Base-by-base conservation (phyloP, 2,113 vertebrate genomes). In the Gopherus evgoodei region DNA sequence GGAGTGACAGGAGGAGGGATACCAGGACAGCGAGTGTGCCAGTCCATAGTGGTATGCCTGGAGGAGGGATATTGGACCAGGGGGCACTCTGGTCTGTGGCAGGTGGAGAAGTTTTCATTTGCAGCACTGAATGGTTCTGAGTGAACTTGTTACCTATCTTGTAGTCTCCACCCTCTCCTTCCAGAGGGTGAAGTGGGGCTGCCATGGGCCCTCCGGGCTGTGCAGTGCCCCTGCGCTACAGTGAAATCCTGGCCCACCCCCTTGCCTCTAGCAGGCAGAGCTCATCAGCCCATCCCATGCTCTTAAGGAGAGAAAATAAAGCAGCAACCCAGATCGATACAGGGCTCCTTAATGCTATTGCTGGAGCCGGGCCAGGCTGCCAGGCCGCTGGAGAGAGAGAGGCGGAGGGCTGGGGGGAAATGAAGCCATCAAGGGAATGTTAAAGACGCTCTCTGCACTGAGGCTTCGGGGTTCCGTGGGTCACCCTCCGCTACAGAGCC, bases 291-390 rank as follows among this genome's bases (percentile, higher is more conserved):
- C 90, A 93, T 96, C 96, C 95, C 93, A 95, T 80, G 93, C 95
- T 97, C 95, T 97, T 96, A 97, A 96, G 92, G 92, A 93, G 54
- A 84, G 93, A 84, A 97, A 97, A 97, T 97, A 97, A 96, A 97
- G 95, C 94, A 96, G 96, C 93, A 95, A 84, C 94, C 89, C 95
- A 78, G 88, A 97, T 97, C 96, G 92, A 97, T 98, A 94, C 4
- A 7, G 81, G 5, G 0, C 38, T 95, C 94, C 0, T n/a, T 97
- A 97, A 97, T 98, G 97, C 96, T 97, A 95, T 97, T 93, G 96
- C 93, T 97, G 97, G 97, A 97, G 91, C 53, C 49, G 79, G 95
- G 97, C 97, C 97, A 97, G 95, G 89, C 90, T 0, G 90, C 93
- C 87, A 14, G 93, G 81, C 91, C 1, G 11, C 91, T 88, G 6